Base-by-base conservation (phyloP, 2,888 invertebrate species). In the Amphipyra tragopoginis region DNA sequence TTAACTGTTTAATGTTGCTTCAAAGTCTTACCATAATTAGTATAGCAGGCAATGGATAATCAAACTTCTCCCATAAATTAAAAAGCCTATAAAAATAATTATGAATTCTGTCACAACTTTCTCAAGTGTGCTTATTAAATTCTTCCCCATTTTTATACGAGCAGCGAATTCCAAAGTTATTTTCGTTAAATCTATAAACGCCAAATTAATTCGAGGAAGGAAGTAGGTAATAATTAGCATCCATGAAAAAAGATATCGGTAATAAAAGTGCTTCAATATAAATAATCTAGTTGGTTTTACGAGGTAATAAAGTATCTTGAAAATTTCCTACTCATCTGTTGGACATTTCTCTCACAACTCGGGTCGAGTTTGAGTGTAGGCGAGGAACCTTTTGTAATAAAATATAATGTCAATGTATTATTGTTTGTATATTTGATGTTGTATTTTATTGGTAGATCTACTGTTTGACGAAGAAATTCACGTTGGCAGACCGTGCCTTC, bases 281-380 rank as follows among this genome's bases (percentile, higher is more conserved):
- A 83, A 82, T 84, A 84, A 82, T 79, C 77, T 76, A 75, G 80
- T 81, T 66, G 71, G 69, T 69, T 86, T 86, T 86, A 86, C 76
- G 83, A 81, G 56, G 75, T 75, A 75, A 81, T 83, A 86, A 85
- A 81, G 78, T 83, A 77, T 73, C 73, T 78, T 67, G 70, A 79
- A 80, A 79, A 79, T 81, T 75, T 77, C 72, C 79, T 79, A 75
- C 72, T 76, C 78, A 77, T 80, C 68, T 61, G 65, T 62, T 62
- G 45, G 75, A 73, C 51, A 74, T 79, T 73, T 75, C 76, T 75
- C 70, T 65, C 63, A 56, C 58, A 73, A 61, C 52, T 38, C 26
- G 56, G 72, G 73, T 69, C 39, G 64, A 60, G 70, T 65, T 65
- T 53, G 61, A 75, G 60, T 76, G 64, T 68, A 65, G 79, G 75